Conservation (phyloP, 2,888 invertebrate genomes). For the Epinotia ramella region DNA sequence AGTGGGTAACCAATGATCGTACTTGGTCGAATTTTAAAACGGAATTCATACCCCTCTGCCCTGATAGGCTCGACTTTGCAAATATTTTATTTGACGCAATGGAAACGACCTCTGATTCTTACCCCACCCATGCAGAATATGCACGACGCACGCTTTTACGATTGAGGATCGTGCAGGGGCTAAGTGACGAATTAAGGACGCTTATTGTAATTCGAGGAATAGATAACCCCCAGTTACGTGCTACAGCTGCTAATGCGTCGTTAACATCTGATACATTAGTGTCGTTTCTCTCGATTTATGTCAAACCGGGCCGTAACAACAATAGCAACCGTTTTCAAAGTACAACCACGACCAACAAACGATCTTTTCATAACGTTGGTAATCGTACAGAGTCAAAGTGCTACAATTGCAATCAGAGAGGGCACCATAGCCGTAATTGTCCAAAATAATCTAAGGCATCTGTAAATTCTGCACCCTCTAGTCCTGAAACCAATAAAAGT, state of each 20-base stretch:
- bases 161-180: not conserved
- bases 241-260: conserved; percentile 13
- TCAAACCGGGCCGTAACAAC: not conserved
- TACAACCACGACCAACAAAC: too few relatives aligned
- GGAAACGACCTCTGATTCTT: conserved; percentile 42
- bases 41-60: conserved; percentile 30
- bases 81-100: conserved; percentile 44
- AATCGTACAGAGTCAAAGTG: too few relatives aligned
- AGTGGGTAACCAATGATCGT: conserved; percentile 9
- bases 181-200: conserved; percentile 23
- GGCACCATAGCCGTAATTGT: too few relatives aligned
- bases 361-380: too few relatives aligned
- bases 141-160: conserved; percentile 43
- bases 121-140: conserved; percentile 33
- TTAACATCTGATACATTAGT: not conserved
- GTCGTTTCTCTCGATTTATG: conserved; percentile 1
- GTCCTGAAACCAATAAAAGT: too few relatives aligned
- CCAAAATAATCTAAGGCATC: too few relatives aligned
- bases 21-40: conserved; percentile 7
- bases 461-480: too few relatives aligned
- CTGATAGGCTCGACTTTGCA: conserved; percentile 41
- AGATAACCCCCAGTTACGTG: conserved; percentile 10
- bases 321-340: too few relatives aligned
- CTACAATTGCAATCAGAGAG: too few relatives aligned
- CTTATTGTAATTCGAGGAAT: conserved; percentile 36